A percentile compares a stretch with the other conserved stretches of the same genome.
Conservation (phyloP, 2,113 vertebrate genomes). For the Vireo altiloquus region DNA sequence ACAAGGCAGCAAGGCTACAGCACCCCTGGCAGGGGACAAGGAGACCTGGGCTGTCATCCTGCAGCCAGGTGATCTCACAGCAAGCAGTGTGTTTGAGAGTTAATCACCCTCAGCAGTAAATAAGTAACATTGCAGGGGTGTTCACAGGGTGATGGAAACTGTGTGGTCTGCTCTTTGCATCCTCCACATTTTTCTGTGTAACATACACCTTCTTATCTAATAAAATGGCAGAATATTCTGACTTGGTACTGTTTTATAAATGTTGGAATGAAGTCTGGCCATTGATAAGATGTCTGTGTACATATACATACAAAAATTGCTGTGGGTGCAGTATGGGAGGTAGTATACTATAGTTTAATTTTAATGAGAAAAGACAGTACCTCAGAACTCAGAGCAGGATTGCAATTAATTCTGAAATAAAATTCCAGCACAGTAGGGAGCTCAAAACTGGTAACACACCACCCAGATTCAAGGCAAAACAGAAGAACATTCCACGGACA, state of each 20-base stretch:
- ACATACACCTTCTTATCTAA: background rate
- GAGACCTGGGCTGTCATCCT: background rate
- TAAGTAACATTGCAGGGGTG: accelerated
- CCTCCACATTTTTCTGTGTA: background rate
- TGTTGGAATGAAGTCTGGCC: no score
- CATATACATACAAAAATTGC: background rate
- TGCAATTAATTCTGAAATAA: background rate
- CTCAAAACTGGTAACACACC: background rate
- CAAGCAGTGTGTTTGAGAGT: background rate
- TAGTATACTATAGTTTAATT: background rate
- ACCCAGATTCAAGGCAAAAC: background rate
- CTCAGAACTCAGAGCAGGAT: background rate
- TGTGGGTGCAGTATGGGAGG: background rate
- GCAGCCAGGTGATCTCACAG: background rate
- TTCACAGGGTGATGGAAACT: accelerated
- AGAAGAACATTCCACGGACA: background rate
- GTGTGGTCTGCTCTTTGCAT: background rate
- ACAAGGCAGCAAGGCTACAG: background rate
- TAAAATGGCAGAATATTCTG: background rate
- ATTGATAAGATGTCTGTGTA: accelerated
- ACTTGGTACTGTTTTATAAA: background rate
- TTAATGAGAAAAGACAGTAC: background rate
- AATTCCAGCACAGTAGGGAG: background rate
- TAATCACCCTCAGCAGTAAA: background rate
- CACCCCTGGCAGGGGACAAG: background rate